phyloP scores from a whole-genome alignment of 2,888 invertebrate species.

The Aleiodes leptofemur region DNA sequence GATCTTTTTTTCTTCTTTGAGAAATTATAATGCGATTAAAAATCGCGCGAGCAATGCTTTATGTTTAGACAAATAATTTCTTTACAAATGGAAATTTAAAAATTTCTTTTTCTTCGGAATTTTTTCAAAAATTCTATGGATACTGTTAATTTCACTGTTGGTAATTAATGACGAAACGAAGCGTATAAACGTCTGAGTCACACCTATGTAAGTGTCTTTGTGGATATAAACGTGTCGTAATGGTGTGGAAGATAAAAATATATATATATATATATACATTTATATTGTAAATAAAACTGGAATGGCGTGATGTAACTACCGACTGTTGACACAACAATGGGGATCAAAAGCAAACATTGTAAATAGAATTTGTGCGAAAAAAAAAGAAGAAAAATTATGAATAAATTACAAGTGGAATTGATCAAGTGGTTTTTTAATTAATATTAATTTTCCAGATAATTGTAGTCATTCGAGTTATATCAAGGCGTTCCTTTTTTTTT shows the following conservation, averaged over 20 bases:
- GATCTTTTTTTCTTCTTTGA: no score
- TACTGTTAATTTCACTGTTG: conserved; percentile 17
- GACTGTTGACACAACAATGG: conserved; percentile 52
- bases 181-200: conserved; percentile 20
- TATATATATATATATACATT: conserved; percentile 33
- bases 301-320: conserved; percentile 51
- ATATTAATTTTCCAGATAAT: conserved; percentile 2
- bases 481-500: neutral
- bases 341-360: conserved; percentile 48
- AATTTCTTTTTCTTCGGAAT: neutral
- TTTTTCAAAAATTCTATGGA: neutral
- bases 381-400: neutral
- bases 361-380: conserved; percentile 9
- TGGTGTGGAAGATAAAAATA: conserved; percentile 11
- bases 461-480: no score
- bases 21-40: neutral
- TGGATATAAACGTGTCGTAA: conserved; percentile 12
- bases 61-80: neutral
- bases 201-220: conserved; percentile 26
- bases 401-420: neutral
- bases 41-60: neutral
- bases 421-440: neutral
- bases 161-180: conserved; percentile 31
- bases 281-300: conserved; percentile 40
- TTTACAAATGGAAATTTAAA: neutral